Evolutionary conservation across 2,113 vertebrate species (phyloP).

Genomic region (Saguinus imperator): DNA sequence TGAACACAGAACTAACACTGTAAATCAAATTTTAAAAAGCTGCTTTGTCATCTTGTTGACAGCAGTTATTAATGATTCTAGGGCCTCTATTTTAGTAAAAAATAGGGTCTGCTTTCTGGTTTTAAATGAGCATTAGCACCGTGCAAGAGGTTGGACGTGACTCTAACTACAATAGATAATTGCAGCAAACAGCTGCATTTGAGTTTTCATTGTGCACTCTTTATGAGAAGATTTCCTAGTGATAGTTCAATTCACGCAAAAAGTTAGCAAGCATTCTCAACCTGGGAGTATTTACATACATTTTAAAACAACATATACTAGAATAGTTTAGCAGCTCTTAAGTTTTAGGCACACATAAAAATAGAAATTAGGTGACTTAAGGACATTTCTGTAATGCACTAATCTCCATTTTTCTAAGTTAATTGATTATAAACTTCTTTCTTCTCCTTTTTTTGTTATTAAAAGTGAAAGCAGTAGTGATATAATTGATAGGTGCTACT

Average conservation of each 20-base stretch:
- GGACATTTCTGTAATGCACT: neutral
- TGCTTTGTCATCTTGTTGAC: constrained; percentile 6
- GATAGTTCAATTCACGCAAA: neutral
- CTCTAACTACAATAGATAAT: neutral
- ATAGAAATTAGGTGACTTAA: neutral
- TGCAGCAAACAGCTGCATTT: neutral
- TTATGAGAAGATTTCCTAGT: constrained; percentile 2
- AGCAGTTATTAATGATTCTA: neutral
- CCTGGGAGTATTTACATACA: neutral
- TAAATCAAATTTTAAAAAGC: constrained; percentile 29
- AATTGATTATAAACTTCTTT: constrained; percentile 17
- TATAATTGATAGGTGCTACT: neutral
- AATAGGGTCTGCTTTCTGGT: neutral
- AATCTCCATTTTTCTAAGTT: constrained; percentile 8
- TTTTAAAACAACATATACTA: constrained; percentile 12
- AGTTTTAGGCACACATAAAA: neutral
- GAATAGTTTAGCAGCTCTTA: neutral
- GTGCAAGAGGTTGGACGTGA: neutral
- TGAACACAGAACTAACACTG: neutral
- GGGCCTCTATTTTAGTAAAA: constrained; percentile 10
- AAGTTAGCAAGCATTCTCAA: constrained; percentile 15
- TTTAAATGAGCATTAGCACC: neutral
- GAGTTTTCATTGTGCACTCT: neutral
- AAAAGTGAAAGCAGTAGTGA: neutral
- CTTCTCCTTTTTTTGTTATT: neutral